Percentiles rank a stretch among this genome's conserved stretches.
Evolutionary conservation across 2,888 invertebrate species (phyloP).

Genomic region (Lithophane socia): DNA sequence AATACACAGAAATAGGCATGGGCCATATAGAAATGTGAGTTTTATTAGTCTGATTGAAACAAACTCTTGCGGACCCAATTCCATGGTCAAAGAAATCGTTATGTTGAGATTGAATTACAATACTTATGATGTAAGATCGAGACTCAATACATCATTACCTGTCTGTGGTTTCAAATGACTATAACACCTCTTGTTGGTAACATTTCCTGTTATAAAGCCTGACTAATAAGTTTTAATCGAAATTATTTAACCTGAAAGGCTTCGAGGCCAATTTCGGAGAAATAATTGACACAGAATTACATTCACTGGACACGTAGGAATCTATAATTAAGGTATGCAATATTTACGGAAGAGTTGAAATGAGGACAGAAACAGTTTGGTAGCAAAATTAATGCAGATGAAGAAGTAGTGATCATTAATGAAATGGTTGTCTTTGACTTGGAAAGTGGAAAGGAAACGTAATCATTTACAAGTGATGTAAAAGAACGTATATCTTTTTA

Average conservation of each 20-base stretch:
- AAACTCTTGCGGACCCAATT: too few species aligned
- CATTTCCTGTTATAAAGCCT: constrained; percentile 52
- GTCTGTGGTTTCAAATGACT: constrained; percentile 29
- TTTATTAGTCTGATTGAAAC: neutral
- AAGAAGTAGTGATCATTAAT: neutral
- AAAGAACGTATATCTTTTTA: too few species aligned
- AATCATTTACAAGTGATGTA: too few species aligned
- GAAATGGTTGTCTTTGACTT: neutral
- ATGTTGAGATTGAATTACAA: constrained; percentile 14
- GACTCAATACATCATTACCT: constrained; percentile 15
- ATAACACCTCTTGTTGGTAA: constrained; percentile 14
- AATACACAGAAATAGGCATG: neutral
- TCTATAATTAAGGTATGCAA: neutral
- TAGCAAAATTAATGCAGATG: neutral
- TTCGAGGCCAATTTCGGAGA: constrained; percentile 49
- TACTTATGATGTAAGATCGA: constrained; percentile 8
- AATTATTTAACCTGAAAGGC: constrained; percentile 48
- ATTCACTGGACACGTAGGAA: constrained; percentile 1
- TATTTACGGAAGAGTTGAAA: neutral
- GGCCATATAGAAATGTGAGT: neutral
- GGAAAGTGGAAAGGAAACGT: too few species aligned
- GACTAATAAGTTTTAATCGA: constrained; percentile 53
- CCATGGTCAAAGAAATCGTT: neutral
- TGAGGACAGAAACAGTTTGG: neutral
- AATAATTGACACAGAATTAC: constrained; percentile 39